phyloP scores from a whole-genome alignment of 1,140 invertebrate species.

The Trichogramma pretiosum region DNA sequence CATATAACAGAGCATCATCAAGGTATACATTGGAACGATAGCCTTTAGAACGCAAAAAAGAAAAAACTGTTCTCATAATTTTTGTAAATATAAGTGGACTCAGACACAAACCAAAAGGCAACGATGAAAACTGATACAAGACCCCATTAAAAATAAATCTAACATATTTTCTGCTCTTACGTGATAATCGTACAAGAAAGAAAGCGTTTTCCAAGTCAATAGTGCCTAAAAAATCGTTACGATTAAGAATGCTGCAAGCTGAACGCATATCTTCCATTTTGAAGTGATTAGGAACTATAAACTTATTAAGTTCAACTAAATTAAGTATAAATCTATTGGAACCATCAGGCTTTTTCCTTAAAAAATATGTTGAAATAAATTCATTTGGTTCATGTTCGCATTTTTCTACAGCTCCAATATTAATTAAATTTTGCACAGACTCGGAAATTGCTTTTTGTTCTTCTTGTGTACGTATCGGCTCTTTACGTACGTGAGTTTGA shows the following conservation, averaged over 20 bases:
- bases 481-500: not conserved
- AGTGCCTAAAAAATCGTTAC: not conserved
- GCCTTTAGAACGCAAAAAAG: not conserved
- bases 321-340: constrained; percentile 6
- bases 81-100: not conserved
- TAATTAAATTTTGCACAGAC: constrained; percentile 1
- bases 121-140: not conserved
- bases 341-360: no score
- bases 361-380: constrained; percentile 7
- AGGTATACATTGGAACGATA: not conserved
- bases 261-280: not conserved
- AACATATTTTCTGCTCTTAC: not conserved
- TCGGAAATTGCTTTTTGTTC: not conserved
- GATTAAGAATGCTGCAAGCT: not conserved
- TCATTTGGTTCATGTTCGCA: not conserved
- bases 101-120: not conserved
- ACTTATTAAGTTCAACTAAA: not conserved
- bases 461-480: not conserved
- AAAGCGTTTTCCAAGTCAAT: not conserved
- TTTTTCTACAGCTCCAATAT: not conserved
- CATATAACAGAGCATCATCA: not conserved
- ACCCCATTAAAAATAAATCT: not conserved
- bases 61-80: not conserved
- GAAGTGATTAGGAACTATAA: constrained; percentile 1
- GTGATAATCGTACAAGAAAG: not conserved